Conservation (phyloP, 2,888 invertebrate species). For the Ariolimax columbianus region DNA sequence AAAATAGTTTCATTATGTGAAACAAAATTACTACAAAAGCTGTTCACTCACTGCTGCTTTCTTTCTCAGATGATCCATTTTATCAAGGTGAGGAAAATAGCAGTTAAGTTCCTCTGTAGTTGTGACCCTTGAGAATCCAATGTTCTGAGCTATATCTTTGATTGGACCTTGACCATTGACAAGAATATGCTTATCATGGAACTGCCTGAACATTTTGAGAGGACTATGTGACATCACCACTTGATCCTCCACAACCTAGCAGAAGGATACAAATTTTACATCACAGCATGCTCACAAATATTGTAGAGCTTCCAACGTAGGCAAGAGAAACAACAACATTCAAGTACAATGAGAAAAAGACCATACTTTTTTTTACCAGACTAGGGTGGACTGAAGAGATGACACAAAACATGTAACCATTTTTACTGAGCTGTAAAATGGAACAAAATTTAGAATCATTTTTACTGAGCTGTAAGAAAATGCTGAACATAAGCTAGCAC, state of each 20-base stretch:
- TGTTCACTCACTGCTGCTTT: constrained; percentile 74
- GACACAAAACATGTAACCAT: no score
- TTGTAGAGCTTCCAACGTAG: neutral
- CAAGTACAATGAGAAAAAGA: no score
- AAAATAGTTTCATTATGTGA: neutral
- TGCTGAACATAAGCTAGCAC: no score
- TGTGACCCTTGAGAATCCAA: constrained; percentile 83
- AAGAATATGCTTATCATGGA: constrained; percentile 83
- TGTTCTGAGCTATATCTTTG: constrained; percentile 81
- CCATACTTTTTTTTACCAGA: no score
- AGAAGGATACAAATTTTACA: neutral
- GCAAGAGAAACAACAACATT: no score
- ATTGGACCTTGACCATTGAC: constrained; percentile 83
- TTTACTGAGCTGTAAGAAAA: no score
- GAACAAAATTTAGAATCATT: no score
- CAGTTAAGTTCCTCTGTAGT: constrained; percentile 82
- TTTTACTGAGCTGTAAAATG: no score
- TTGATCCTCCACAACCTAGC: constrained; percentile 82
- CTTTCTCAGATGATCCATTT: constrained; percentile 81
- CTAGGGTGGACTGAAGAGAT: no score
- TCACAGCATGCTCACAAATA: neutral
- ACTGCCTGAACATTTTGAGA: constrained; percentile 82
- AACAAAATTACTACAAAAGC: neutral
- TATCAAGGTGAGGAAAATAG: constrained; percentile 83
- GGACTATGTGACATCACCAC: constrained; percentile 85